Percentiles rank a stretch among this genome's conserved stretches.
Evolutionary conservation across 2,113 vertebrate genomes (phyloP).

Genomic region (Patagioenas fasciata): DNA sequence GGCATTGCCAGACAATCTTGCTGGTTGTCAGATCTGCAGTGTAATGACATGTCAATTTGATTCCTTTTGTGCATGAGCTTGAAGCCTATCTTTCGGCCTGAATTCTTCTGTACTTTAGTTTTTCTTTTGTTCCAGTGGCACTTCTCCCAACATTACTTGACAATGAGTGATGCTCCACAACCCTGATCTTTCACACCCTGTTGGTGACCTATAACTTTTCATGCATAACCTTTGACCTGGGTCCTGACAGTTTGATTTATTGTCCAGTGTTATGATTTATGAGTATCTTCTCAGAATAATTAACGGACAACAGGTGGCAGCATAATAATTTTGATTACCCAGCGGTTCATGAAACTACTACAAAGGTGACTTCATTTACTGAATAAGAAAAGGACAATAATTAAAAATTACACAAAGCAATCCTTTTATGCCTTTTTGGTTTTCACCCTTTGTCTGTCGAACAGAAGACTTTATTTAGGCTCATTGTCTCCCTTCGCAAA

Average conservation of each 20-base stretch:
- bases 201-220: slow-evolving; percentile 93
- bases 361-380: slow-evolving; percentile 87
- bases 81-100: slow-evolving; percentile 75
- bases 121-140: slow-evolving; percentile 90
- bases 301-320: slow-evolving; percentile 99
- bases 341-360: slow-evolving; percentile 86
- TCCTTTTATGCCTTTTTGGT: slow-evolving; percentile 66
- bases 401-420: slow-evolving; percentile 77
- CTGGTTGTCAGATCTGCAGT: slow-evolving; percentile 78
- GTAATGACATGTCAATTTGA: slow-evolving; percentile 91
- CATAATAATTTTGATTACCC: slow-evolving; percentile 88
- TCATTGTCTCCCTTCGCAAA: slow-evolving; percentile 43
- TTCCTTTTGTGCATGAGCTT: slow-evolving; percentile 83
- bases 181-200: slow-evolving; percentile 89
- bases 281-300: slow-evolving; percentile 97
- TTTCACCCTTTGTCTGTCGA: slow-evolving; percentile 62
- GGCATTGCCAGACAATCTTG: slow-evolving; percentile 78
- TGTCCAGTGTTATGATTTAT: slow-evolving; percentile 99
- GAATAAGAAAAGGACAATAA: slow-evolving; percentile 77
- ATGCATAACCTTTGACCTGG: slow-evolving; percentile 89
- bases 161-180: slow-evolving; percentile 95
- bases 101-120: slow-evolving; percentile 88
- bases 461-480: slow-evolving; percentile 73
- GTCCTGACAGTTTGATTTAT: slow-evolving; percentile 99
- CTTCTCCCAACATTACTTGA: slow-evolving; percentile 88